Percentiles rank a stretch among this genome's conserved stretches.
Conservation (phyloP, 53 echinoderm and acorn worm species). For the Arbacia lixula region DNA sequence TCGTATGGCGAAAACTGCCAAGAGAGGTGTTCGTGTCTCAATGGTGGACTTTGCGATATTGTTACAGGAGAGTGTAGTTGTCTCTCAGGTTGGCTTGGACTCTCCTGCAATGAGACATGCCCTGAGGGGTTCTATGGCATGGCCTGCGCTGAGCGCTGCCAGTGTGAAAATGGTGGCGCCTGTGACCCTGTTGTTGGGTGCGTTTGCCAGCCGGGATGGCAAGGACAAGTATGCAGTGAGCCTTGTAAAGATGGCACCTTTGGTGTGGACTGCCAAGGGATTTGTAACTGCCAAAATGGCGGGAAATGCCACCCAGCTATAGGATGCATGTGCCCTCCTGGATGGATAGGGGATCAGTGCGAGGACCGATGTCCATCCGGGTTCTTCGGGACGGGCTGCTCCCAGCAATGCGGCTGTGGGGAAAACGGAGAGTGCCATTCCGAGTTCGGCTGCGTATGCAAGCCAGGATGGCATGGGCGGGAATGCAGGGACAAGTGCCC, state of each 20-base stretch:
- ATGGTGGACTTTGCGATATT: slow-evolving; percentile 40
- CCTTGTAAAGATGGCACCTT: slow-evolving; percentile 1
- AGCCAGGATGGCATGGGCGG: slow-evolving; percentile 50
- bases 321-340: slow-evolving; percentile 40
- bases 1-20: slow-evolving; percentile 42
- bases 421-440: slow-evolving; percentile 35
- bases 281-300: slow-evolving; percentile 59
- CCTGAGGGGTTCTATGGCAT: slow-evolving; percentile 29
- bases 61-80: slow-evolving; percentile 51
- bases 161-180: slow-evolving; percentile 51
- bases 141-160: slow-evolving; percentile 26
- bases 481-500: slow-evolving; percentile 37
- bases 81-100: slow-evolving; percentile 48
- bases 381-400: slow-evolving; percentile 62
- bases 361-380: slow-evolving; percentile 52
- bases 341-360: slow-evolving; percentile 59
- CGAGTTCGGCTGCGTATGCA: slow-evolving; percentile 44
- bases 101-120: slow-evolving; percentile 40
- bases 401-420: slow-evolving; percentile 64
- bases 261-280: slow-evolving; percentile 46
- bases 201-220: slow-evolving; percentile 46
- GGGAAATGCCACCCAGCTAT: slow-evolving; percentile 29
- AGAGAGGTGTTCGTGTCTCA: slow-evolving; percentile 35
- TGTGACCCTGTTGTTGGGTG: slow-evolving; percentile 46
- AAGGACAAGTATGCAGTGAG: slow-evolving; percentile 21